Conservation (phyloP, 2,797 vertebrate genomes). For the Sebastes goodei region DNA sequence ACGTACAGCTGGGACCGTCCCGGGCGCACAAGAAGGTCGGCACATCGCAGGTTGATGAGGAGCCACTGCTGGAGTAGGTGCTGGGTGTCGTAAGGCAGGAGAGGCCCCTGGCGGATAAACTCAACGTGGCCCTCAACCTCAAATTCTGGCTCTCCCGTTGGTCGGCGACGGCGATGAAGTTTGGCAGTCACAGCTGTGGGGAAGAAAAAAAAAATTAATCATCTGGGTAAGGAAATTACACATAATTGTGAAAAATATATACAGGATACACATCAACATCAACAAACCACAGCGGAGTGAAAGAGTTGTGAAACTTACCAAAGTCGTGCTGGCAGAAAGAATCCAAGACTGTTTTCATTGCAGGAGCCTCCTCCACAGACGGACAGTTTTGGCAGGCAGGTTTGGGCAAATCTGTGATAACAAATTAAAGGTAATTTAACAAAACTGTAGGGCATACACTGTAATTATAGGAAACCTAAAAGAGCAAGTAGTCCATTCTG, state of each 20-base stretch:
- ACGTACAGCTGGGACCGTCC: slow-evolving; percentile 85
- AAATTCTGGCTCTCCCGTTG: slow-evolving; percentile 79
- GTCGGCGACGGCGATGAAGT: slow-evolving; percentile 79
- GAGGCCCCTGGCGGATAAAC: slow-evolving; percentile 85
- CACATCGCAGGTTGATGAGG: slow-evolving; percentile 87
- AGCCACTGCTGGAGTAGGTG: slow-evolving; percentile 90
- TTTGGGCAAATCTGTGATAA: slow-evolving; percentile 83
- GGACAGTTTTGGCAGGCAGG: slow-evolving; percentile 90
- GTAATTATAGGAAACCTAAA: background rate
- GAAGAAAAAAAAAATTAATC: background rate
- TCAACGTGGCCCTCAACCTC: slow-evolving; percentile 87
- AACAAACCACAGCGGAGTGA: background rate
- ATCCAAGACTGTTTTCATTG: slow-evolving; percentile 82
- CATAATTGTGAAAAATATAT: background rate
- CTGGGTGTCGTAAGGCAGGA: slow-evolving; percentile 87
- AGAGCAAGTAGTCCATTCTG: background rate
- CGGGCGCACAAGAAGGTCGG: slow-evolving; percentile 73
- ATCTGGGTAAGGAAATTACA: background rate
- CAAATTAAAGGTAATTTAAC: slow-evolving; percentile 11
- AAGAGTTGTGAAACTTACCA: slow-evolving; percentile 75
- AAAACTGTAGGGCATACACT: background rate
- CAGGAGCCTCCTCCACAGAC: slow-evolving; percentile 80
- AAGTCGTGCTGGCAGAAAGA: slow-evolving; percentile 88
- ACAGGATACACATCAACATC: background rate
- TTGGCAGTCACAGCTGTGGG: slow-evolving; percentile 87